A percentile compares a stretch with the other conserved stretches of the same genome.
Evolutionary conservation across 2,888 invertebrate species (phyloP).

Genomic region (Mimumesa dahlbomi): DNA sequence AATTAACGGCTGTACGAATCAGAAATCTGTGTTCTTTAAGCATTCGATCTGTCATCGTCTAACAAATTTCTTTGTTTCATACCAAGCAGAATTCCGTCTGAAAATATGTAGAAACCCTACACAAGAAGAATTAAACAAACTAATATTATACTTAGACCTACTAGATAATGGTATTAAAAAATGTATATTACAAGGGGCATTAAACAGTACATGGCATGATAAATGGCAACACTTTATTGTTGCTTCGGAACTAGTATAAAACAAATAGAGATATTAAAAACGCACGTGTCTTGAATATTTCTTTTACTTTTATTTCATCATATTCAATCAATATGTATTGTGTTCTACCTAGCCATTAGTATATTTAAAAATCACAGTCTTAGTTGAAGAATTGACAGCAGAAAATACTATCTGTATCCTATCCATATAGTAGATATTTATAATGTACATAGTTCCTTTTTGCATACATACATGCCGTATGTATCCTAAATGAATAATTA

Average conservation of each 20-base stretch:
- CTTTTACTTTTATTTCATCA: conserved; percentile 73
- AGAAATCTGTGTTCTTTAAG: no score
- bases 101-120: no score
- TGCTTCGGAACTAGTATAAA: conserved; percentile 6
- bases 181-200: not conserved
- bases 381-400: conserved; percentile 80
- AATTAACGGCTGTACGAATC: no score
- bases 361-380: conserved; percentile 80
- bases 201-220: conserved; percentile 3
- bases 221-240: not conserved
- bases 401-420: conserved; percentile 80
- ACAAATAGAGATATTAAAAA: conserved; percentile 30
- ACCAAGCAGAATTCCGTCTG: no score
- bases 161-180: no score
- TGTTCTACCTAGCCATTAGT: conserved; percentile 78
- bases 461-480: conserved; percentile 63
- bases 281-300: conserved; percentile 40
- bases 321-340: conserved; percentile 77
- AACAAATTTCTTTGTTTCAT: no score
- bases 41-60: no score
- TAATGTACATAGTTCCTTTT: conserved; percentile 71
- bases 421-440: conserved; percentile 69
- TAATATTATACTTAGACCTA: no score
- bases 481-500: conserved; percentile 50
- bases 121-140: no score